Evolutionary conservation across 2,113 vertebrate genomes (phyloP).

Genomic region (Elaphurus davidianus): DNA sequence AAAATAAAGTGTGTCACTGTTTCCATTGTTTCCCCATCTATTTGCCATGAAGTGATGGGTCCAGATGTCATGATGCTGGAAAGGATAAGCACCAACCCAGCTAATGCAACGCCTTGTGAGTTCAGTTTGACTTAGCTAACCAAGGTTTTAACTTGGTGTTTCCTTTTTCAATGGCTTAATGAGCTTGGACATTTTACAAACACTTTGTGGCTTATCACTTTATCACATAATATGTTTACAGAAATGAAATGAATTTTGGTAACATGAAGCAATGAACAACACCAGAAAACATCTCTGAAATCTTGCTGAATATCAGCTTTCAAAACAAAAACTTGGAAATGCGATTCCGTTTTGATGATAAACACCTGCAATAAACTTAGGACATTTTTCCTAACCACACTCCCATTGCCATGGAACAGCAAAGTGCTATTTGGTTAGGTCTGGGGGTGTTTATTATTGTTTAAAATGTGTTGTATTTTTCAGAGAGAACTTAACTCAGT

Average conservation of each 20-base stretch:
- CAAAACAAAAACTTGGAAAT: constrained; percentile 42
- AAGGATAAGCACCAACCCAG: not conserved
- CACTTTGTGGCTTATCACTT: not conserved
- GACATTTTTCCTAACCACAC: not conserved
- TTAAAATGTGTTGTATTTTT: not conserved
- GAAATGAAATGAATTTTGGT: not conserved
- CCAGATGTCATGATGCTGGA: not conserved
- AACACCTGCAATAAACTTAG: constrained; percentile 17
- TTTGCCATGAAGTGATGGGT: not conserved
- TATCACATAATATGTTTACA: not conserved
- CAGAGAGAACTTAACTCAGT: not conserved
- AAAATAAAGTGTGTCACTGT: not conserved
- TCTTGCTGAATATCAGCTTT: not conserved
- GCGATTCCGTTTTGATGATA: constrained; percentile 31
- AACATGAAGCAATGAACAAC: not conserved
- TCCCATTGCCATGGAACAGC: not conserved
- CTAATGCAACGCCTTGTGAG: not conserved
- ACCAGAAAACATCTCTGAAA: not conserved
- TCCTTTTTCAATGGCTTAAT: not conserved
- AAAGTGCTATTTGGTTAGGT: not conserved
- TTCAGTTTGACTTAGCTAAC: not conserved
- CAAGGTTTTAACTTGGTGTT: not conserved
- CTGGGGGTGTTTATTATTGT: not conserved
- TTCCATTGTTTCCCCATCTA: not conserved
- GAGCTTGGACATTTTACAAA: not conserved